A percentile compares a stretch with the other conserved stretches of the same genome.
phyloP scores from a whole-genome alignment of 1,140 invertebrate genomes.

The Neodiprion fabricii region DNA sequence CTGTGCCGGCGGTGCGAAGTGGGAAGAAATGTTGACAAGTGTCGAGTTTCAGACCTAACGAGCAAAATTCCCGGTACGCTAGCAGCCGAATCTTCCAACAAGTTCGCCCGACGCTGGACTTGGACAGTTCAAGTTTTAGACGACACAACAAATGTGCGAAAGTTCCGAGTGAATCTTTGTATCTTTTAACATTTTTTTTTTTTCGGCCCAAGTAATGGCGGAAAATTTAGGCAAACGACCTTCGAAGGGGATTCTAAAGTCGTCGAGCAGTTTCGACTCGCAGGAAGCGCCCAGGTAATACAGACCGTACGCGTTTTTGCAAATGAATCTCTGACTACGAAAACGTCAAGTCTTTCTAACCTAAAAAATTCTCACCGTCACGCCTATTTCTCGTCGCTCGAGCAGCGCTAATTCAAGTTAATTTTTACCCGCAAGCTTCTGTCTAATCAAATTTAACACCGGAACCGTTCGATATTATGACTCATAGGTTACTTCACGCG shows the following conservation, averaged over 20 bases:
- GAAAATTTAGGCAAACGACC: conserved; percentile 67
- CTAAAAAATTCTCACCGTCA: not conserved
- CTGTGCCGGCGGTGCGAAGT: too few relatives aligned
- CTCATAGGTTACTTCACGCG: too few relatives aligned
- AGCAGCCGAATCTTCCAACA: not conserved
- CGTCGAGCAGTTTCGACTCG: conserved; percentile 86
- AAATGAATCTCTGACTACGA: not conserved
- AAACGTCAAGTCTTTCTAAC: not conserved
- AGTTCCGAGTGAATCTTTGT: not conserved
- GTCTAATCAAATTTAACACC: too few relatives aligned
- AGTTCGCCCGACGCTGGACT: not conserved
- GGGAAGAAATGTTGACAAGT: not conserved
- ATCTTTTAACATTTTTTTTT: not conserved
- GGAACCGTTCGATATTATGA: too few relatives aligned
- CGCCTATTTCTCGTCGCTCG: too few relatives aligned
- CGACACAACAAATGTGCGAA: not conserved
- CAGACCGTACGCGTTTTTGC: not conserved
- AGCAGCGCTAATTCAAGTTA: too few relatives aligned
- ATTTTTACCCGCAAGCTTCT: too few relatives aligned
- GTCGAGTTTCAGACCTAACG: not conserved
- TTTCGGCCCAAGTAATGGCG: conserved; percentile 41
- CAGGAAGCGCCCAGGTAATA: conserved; percentile 65
- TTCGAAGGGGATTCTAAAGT: conserved; percentile 91
- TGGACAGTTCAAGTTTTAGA: not conserved
- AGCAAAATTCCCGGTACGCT: not conserved